Evolutionary conservation across 2,888 invertebrate species (phyloP).

Genomic region (Acanthosoma haemorrhoidale): DNA sequence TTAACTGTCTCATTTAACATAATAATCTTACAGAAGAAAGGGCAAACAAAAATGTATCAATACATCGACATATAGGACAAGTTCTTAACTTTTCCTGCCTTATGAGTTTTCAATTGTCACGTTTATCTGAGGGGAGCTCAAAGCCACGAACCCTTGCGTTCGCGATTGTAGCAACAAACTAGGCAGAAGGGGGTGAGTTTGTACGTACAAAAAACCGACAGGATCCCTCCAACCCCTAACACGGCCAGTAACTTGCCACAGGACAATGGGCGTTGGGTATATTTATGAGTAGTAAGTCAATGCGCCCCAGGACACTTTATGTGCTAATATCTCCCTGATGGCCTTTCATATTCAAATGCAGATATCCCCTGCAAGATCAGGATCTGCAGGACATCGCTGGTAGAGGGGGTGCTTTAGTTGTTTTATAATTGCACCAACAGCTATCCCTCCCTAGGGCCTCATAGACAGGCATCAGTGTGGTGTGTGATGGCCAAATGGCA

Average conservation of each 20-base stretch:
- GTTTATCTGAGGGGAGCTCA: neutral
- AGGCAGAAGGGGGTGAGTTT: neutral
- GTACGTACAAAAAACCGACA: neutral
- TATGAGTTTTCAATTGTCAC: too few species aligned
- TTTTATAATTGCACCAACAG: neutral
- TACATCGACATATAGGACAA: too few species aligned
- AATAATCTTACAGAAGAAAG: too few species aligned
- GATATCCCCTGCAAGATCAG: neutral
- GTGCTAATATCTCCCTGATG: slow-evolving; percentile 13
- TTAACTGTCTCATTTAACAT: too few species aligned
- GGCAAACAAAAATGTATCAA: too few species aligned
- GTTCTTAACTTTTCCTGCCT: too few species aligned
- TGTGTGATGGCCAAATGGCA: too few species aligned
- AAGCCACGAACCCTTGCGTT: neutral
- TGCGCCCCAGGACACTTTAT: slow-evolving; percentile 9
- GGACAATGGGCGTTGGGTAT: neutral
- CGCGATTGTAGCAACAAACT: neutral
- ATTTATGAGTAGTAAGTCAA: slow-evolving; percentile 16
- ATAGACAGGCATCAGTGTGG: too few species aligned
- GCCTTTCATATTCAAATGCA: slow-evolving; percentile 15
- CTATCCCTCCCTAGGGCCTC: too few species aligned
- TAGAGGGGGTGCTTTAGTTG: too few species aligned
- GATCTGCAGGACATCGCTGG: neutral
- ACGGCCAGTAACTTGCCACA: neutral
- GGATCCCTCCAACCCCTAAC: neutral